Evolutionary conservation across 2,113 vertebrate genomes (phyloP), one percentile per base, ranked within the genome.

Genomic region (Silurus glanis): DNA sequence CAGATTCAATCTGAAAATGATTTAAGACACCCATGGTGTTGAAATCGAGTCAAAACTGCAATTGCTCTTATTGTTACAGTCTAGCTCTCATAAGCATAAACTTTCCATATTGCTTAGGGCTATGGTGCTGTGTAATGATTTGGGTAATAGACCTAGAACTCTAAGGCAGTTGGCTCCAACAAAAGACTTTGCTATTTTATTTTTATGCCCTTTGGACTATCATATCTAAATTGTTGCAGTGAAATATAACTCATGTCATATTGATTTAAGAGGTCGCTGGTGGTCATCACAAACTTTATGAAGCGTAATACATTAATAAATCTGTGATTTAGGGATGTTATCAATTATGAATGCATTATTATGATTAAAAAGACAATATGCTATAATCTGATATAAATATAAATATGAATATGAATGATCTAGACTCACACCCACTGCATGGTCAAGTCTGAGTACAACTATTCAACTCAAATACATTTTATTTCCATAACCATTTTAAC

Each of bases 61-160:
- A 56, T 83, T 86, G 28, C 28, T 80, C 61, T 80, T 64, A 80
- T 83, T 80, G 47, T 86, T 79, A 83, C 82, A 81, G 79, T 81
- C 59, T n/a, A 86, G 66, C 74, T 86, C 71, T 86, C 56, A 83
- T 88, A 87, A 87, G 80, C 86, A 53, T 83, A 59, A 74, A 69
- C 61, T 72, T 49, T 78, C 28, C 12, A 23, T 55, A 64, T 75
- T 80, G 58, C 85, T 83, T 71, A 69, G 59, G 69, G 84, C 66
- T 79, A 75, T 14, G 45, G 81, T 47, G 53, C 75, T 25, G 45
- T 66, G 49, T 62, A 64, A 86, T 86, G 75, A 74, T 80, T 89
- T 80, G 47, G 61, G 82, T 71, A 64, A 47, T 64, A 66, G 58
- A 81, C 47, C 85, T 56, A 59, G n/a, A 56, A 82, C 8, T 49